Conservation (phyloP, 1,140 invertebrate species). For the Temnothorax longispinosus region DNA sequence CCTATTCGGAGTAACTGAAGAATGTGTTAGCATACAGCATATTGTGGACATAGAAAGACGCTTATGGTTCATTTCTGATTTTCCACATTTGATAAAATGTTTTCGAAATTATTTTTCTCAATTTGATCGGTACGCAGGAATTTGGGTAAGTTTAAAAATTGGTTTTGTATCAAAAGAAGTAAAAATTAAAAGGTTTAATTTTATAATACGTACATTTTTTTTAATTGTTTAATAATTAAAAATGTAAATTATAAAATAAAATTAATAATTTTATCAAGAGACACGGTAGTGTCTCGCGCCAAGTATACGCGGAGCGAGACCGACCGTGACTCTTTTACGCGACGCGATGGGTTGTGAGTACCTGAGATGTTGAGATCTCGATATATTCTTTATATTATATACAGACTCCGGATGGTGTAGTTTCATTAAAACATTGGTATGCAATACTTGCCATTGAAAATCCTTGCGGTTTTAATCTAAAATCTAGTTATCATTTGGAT, state of each 20-base stretch:
- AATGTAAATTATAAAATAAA: too few relatives aligned
- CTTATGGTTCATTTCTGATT: slow-evolving; percentile 12
- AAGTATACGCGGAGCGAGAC: too few relatives aligned
- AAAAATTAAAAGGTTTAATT: not conserved
- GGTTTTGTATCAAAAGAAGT: not conserved
- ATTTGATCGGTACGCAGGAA: slow-evolving; percentile 15
- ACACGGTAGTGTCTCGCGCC: too few relatives aligned
- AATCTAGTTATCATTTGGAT: slow-evolving; percentile 23
- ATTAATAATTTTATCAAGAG: too few relatives aligned
- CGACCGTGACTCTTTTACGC: too few relatives aligned
- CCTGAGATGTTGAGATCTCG: too few relatives aligned
- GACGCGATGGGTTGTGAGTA: too few relatives aligned
- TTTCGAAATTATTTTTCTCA: slow-evolving; percentile 13
- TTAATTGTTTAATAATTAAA: not conserved
- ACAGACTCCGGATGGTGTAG: not conserved
- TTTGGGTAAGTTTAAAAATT: not conserved
- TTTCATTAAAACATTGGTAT: slow-evolving; percentile 29
- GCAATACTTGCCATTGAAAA: slow-evolving; percentile 9
- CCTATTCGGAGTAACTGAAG: not conserved
- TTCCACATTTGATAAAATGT: slow-evolving; percentile 21
- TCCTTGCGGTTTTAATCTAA: not conserved
- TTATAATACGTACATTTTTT: not conserved
- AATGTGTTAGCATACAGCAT: slow-evolving; percentile 21
- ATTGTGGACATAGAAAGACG: not conserved
- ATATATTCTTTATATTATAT: not conserved